A percentile compares a stretch with the other conserved stretches of the same genome.
These are phyloP conservation scores for Agrotis exclamationis DNA, from an alignment of 2,888 invertebrate species.

Conservation along the genomic window DNA sequence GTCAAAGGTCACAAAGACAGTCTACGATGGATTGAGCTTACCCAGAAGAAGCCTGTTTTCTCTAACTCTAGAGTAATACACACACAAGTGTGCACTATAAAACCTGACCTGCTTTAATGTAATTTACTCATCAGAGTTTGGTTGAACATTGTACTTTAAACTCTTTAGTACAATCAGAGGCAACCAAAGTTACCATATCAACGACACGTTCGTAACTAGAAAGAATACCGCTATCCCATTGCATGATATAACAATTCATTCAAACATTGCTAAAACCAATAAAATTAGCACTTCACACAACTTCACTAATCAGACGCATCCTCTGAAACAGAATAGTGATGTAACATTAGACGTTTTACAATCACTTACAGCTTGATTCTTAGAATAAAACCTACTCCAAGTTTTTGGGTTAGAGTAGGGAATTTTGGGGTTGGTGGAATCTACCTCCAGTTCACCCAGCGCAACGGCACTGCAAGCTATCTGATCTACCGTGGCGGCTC, in stretches of 20 bases:
- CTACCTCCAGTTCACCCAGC: no score
- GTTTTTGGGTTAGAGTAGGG: background rate
- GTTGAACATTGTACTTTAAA: no score
- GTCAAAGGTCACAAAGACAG: no score
- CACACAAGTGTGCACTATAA: no score
- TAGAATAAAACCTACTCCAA: background rate
- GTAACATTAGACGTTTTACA: conserved; percentile 23
- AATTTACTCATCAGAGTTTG: no score
- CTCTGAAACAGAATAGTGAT: conserved; percentile 20
- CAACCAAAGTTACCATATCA: background rate
- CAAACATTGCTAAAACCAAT: conserved; percentile 31
- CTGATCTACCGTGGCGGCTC: no score
- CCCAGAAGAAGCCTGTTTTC: no score
- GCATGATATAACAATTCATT: conserved; percentile 2
- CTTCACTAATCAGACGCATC: conserved; percentile 40
- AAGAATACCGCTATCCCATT: background rate
- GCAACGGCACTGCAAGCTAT: no score
- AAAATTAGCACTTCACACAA: conserved; percentile 39
- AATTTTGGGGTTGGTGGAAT: no score
- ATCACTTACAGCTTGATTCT: conserved; percentile 31
- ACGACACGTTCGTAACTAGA: background rate
- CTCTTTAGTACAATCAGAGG: background rate
- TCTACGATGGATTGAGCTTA: no score
- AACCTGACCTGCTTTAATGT: no score
- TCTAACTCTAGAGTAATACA: no score